Base-by-base conservation (phyloP, 2,113 vertebrate genomes). In the Echinops telfairi region DNA sequence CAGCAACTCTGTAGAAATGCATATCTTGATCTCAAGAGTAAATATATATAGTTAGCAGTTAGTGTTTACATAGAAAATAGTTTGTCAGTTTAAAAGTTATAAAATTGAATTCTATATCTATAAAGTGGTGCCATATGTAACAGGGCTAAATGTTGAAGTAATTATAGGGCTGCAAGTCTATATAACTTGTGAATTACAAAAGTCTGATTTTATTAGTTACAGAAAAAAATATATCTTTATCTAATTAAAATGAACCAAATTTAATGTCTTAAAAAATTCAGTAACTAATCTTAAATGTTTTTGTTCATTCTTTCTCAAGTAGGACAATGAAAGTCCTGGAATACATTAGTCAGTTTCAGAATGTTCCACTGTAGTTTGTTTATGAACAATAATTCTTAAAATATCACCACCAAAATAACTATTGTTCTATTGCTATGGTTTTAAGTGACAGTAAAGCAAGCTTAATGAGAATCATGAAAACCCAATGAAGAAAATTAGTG, bases 401-500 rank as follows among this genome's bases (percentile, higher is more conserved):
- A 36, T 87, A 88, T 92, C 33, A 86, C 40, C 43, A 2, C 57
- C 31, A 64, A 94, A 88, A 79, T 81, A 38, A 22, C 5, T 27
- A 7, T 68, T 89, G 0, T 25, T 90, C 8, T 60, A 86, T 75
- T 88, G n/a, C 38, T 27, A 43, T 91, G 0, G 33, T 76, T 86
- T n/a, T 86, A 66, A 90, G 22, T 47, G n/a, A 71, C 29, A 71
- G 27, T 9, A n/a, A 64, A 68, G 31, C 25, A 76, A 84, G 83
- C 0, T 43, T 70, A 80, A 58, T 76, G 19, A 31, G 1, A 86
- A 76, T 57, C 29, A 76, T 86, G 12, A 4, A 84, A 76, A 71
- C 71, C 43, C 73, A 87, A 22, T 92, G 84, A 87, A 87, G 40
- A 22, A 88, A 95, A 83, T 66, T 83, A 86, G 79, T 64, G 86